Base-by-base conservation (phyloP, 2,888 invertebrate genomes). In the Scaptomyza tumidula region DNA sequence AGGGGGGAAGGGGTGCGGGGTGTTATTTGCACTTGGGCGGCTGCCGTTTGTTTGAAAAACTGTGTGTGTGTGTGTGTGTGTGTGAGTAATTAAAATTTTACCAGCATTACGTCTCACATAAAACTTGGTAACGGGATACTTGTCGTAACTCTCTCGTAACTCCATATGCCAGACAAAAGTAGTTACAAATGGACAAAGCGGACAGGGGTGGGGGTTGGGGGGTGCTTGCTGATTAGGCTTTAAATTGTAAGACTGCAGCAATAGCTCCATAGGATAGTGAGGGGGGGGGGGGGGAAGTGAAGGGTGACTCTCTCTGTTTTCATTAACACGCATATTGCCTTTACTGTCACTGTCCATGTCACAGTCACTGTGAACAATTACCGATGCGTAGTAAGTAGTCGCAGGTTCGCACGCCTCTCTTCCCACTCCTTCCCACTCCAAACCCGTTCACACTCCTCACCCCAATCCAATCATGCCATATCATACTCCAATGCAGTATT, bases 31-130 rank as follows among this genome's bases (percentile, higher is more conserved):
- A 83, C 83, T 83, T 83, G 82, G 71, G 69, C 80, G 83, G 83
- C 79, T 82, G 82, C 81, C 78, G 68, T 49, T 58, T 71, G 62
- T 67, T 78, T 65, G 59, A 67, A 71, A 66, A 71, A 69, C 27
- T 33, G 56, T 39, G 9, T 39, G 2, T 3, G 14, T 39, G 39
- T 39, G 9, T 14, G 14, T 39, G 85, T 81, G 83, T 3, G 16
- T 85, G 83, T 56, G 81, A 87, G 83, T 83, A 83, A 83, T 83
- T 83, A 83, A 86, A 86, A 83, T 82, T 41, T 86, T 80, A 78
- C 75, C 81, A 71, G 63, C 78, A 75, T 62, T 81, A 69, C 55
- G 73, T 70, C 70, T 70, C 59, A 39, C 39, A 7, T 39, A 9
- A 39, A 39, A 14, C 3, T 39, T 9, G 39, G 45, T 14, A 27